Conservation (phyloP, 2,113 vertebrate species). For the Clupea harengus region DNA sequence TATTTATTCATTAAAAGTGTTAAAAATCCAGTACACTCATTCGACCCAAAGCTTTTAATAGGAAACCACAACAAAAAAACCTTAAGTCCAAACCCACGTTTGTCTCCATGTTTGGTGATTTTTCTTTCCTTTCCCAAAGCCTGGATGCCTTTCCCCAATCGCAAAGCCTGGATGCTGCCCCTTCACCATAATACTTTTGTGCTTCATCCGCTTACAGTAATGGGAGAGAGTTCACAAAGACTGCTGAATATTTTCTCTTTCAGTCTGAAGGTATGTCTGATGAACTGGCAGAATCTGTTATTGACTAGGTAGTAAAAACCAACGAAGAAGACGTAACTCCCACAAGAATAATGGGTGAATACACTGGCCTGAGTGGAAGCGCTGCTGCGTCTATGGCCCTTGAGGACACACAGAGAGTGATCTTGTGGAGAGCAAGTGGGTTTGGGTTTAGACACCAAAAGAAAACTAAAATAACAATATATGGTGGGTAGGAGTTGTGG, state of each 20-base stretch:
- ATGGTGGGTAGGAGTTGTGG: not conserved
- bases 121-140: not conserved
- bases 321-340: not conserved
- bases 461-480: not conserved
- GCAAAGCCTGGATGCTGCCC: not conserved
- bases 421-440: not conserved
- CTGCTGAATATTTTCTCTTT: not conserved
- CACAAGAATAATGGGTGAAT: not conserved
- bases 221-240: not conserved
- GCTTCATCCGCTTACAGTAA: not conserved
- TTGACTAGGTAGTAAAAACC: not conserved
- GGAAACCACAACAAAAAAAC: constrained; percentile 60
- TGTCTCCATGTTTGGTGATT: not conserved
- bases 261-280: not conserved
- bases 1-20: constrained; percentile 66
- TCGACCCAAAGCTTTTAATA: constrained; percentile 63
- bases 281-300: not conserved
- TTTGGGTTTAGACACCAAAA: not conserved
- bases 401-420: not conserved
- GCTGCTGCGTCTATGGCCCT: not conserved
- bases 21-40: constrained; percentile 70
- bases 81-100: constrained; percentile 56
- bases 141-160: not conserved
- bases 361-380: not conserved
- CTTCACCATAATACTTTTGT: not conserved